These are phyloP conservation scores for Choloepus hoffmanni DNA, from an alignment of 2,113 vertebrate genomes.

Conservation along the genomic window DNA sequence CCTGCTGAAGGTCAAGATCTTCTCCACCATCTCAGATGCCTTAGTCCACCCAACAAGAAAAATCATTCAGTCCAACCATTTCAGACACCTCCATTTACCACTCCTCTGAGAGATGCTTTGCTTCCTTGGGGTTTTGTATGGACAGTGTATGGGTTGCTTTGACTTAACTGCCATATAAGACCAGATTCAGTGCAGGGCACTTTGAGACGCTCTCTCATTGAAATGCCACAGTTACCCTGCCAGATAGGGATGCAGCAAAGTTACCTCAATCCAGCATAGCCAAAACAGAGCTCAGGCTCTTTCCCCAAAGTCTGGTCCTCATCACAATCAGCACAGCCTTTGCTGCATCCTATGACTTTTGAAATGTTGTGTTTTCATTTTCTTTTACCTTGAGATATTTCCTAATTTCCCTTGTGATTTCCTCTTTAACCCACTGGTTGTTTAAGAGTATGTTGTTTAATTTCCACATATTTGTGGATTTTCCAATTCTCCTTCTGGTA, in stretches of 20 bases:
- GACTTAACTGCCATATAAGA: neutral
- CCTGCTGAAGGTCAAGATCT: neutral
- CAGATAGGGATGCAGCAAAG: neutral
- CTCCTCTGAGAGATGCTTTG: neutral
- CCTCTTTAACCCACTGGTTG: too few species aligned
- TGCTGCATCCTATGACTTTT: too few species aligned
- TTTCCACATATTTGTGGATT: too few species aligned
- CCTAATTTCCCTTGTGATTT: too few species aligned
- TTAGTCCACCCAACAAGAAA: neutral
- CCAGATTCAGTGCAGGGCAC: neutral
- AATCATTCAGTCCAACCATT: neutral
- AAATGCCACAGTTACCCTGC: neutral
- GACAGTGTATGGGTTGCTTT: neutral
- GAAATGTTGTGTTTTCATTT: too few species aligned
- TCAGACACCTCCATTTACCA: neutral
- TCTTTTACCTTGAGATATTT: too few species aligned
- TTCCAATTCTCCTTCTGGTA: too few species aligned
- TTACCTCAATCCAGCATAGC: neutral
- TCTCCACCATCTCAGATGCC: neutral
- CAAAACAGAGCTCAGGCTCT: neutral
- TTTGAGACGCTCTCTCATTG: neutral
- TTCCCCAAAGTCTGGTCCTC: neutral
- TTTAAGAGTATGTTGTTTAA: too few species aligned
- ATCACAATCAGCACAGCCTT: neutral
- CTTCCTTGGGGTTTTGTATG: neutral